A percentile compares a stretch with the other conserved stretches of the same genome.
phyloP scores from a whole-genome alignment of 2,888 invertebrate species.

The Apeira syringaria region DNA sequence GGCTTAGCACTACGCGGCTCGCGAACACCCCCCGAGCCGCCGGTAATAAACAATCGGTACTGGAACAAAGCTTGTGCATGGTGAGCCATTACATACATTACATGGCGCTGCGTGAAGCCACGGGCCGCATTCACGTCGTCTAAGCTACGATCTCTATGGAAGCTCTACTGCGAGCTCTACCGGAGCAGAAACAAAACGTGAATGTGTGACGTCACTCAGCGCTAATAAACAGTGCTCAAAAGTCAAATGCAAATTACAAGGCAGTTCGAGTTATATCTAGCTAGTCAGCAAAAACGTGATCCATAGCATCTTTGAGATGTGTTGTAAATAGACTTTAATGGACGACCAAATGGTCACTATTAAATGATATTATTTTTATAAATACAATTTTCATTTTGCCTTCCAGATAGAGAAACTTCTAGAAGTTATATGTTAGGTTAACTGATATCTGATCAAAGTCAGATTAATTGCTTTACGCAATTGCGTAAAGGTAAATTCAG shows the following conservation, averaged over 20 bases:
- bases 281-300: no score
- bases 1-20: constrained; percentile 10
- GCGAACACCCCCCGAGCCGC: constrained; percentile 14
- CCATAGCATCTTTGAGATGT: no score
- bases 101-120: constrained; percentile 24
- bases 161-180: not conserved
- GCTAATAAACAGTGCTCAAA: constrained; percentile 19
- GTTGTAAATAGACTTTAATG: no score
- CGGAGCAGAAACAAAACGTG: not conserved
- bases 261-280: constrained; percentile 1
- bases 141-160: not conserved
- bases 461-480: no score
- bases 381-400: no score
- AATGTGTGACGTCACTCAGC: constrained; percentile 24
- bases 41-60: constrained; percentile 27
- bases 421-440: no score
- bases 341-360: no score
- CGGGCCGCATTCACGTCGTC: not conserved
- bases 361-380: no score
- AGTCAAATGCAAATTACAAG: constrained; percentile 12
- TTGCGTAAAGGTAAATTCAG: no score
- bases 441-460: no score
- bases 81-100: constrained; percentile 13
- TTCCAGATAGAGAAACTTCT: no score
- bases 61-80: constrained; percentile 30